phyloP scores from a whole-genome alignment of 2,888 invertebrate genomes.

The Nephrotoma guestfalica region DNA sequence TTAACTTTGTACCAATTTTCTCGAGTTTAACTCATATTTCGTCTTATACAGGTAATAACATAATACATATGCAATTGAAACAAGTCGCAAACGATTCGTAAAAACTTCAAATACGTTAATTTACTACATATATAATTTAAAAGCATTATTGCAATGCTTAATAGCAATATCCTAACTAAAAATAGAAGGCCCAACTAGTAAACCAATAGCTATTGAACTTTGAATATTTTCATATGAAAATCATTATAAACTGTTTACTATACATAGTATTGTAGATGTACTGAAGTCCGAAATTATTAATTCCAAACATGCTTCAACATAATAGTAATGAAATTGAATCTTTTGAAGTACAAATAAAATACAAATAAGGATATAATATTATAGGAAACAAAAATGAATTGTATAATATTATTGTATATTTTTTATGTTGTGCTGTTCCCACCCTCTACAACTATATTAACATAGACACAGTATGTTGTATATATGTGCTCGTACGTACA shows the following conservation, averaged over 20 bases:
- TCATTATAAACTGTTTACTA: background rate
- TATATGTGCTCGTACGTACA: no score
- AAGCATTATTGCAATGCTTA: no score
- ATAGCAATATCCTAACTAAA: no score
- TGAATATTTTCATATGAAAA: background rate
- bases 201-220: background rate
- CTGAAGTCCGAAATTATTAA: background rate
- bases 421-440: background rate
- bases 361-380: background rate
- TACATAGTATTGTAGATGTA: background rate
- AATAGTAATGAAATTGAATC: background rate
- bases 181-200: no score
- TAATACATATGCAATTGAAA: no score
- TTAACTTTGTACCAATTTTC: no score
- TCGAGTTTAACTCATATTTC: no score
- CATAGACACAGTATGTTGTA: no score
- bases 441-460: background rate
- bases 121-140: no score
- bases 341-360: background rate
- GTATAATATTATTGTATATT: background rate
- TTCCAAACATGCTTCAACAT: background rate
- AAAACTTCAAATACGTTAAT: no score
- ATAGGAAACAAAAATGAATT: background rate
- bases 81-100: no score
- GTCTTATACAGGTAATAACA: no score